Conservation (phyloP, 2,888 invertebrate genomes). For the Stenichneumon culpator region DNA sequence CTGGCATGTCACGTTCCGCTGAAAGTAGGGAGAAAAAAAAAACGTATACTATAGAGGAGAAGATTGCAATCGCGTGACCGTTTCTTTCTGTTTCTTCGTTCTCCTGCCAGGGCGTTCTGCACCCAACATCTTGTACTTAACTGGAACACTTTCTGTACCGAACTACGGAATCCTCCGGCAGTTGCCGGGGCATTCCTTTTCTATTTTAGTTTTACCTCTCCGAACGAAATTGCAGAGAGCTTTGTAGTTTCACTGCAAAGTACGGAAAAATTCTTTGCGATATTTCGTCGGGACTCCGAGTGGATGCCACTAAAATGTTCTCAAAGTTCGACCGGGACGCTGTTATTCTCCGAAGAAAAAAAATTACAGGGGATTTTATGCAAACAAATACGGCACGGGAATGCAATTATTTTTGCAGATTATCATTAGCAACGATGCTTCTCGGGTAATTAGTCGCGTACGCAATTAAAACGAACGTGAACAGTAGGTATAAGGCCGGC, state of each 20-base stretch:
- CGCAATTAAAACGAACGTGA: not conserved
- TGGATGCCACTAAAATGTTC: too few relatives aligned
- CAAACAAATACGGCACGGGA: too few relatives aligned
- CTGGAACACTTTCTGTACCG: not conserved
- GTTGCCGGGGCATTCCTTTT: slow-evolving; percentile 1
- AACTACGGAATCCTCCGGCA: not conserved
- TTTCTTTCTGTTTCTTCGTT: slow-evolving; percentile 28
- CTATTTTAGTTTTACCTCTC: slow-evolving; percentile 26
- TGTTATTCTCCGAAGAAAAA: too few relatives aligned
- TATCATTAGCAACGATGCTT: too few relatives aligned
- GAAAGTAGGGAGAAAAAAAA: not conserved
- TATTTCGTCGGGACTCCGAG: too few relatives aligned
- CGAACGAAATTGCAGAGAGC: not conserved
- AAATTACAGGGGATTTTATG: too few relatives aligned
- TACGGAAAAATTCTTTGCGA: too few relatives aligned
- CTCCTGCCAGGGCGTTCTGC: slow-evolving; percentile 12
- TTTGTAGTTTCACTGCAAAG: too few relatives aligned
- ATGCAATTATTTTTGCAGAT: too few relatives aligned
- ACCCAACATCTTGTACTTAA: slow-evolving; percentile 24
- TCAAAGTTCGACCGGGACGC: too few relatives aligned
- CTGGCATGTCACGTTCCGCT: slow-evolving; percentile 43
- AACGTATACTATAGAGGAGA: not conserved
- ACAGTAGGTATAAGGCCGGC: not conserved
- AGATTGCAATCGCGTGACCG: slow-evolving; percentile 59
- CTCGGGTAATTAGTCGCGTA: too few relatives aligned